A percentile compares a stretch with the other conserved stretches of the same genome.
These are phyloP conservation scores for Bubo scandiacus DNA, from an alignment of 2,113 vertebrate genomes.

Conservation along the genomic window DNA sequence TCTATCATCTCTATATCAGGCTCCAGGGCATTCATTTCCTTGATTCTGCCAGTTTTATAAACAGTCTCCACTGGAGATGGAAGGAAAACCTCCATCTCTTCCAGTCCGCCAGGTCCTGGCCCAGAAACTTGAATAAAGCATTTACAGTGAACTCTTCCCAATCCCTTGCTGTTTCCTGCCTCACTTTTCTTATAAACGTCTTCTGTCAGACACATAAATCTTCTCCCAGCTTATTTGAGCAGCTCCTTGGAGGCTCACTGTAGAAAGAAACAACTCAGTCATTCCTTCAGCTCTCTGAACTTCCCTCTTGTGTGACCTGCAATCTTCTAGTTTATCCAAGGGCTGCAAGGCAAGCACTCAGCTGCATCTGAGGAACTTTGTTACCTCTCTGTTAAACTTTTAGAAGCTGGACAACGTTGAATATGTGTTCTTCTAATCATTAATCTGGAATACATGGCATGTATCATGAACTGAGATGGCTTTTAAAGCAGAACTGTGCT, in stretches of 20 bases:
- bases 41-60: neutral
- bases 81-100: neutral
- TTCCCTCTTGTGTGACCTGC: neutral
- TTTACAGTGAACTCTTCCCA: neutral
- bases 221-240: neutral
- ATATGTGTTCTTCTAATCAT: neutral
- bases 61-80: neutral
- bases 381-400: neutral
- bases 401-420: neutral
- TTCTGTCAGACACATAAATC: conserved; percentile 48
- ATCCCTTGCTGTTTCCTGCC: neutral
- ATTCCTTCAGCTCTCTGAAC: conserved; percentile 4
- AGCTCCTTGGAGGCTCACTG: neutral
- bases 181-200: neutral
- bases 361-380: neutral
- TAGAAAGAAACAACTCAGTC: conserved; percentile 12
- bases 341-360: neutral
- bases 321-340: neutral
- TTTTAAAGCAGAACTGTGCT: neutral
- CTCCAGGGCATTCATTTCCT: neutral
- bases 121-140: neutral
- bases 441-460: neutral
- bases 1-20: neutral
- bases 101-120: neutral
- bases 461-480: neutral